phyloP scores from a whole-genome alignment of 2,113 vertebrate genomes.

The Panurus biarmicus region DNA sequence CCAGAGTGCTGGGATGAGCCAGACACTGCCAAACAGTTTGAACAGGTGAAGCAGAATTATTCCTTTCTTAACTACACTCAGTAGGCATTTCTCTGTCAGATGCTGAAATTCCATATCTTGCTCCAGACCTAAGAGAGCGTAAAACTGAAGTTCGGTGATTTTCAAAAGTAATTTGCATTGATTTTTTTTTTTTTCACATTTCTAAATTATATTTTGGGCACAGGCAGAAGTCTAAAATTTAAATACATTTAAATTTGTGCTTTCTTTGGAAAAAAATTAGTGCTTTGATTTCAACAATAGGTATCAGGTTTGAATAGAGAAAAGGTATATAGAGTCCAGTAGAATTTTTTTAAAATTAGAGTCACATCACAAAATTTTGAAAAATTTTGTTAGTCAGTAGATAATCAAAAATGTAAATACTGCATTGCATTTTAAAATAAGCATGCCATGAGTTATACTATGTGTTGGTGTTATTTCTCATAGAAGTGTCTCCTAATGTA shows the following conservation, averaged over 20 bases:
- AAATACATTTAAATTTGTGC: neutral
- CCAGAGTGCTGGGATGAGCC: neutral
- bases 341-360: neutral
- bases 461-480: neutral
- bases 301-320: neutral
- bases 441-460: rapidly evolving
- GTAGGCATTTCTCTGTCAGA: neutral
- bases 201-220: neutral
- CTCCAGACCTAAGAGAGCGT: neutral
- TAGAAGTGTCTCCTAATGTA: neutral
- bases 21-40: neutral
- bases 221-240: neutral
- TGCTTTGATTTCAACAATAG: neutral
- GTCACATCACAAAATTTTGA: neutral
- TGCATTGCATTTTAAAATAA: neutral
- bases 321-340: neutral
- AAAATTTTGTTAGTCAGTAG: neutral
- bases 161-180: neutral
- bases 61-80: neutral
- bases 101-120: neutral
- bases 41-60: neutral
- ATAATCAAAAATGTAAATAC: neutral
- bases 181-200: neutral
- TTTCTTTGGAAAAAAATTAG: neutral
- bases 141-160: neutral